Evolutionary conservation across 2,888 invertebrate species (phyloP), one percentile per base, ranked within the genome.

Genomic region (Drosophila mimetica): DNA sequence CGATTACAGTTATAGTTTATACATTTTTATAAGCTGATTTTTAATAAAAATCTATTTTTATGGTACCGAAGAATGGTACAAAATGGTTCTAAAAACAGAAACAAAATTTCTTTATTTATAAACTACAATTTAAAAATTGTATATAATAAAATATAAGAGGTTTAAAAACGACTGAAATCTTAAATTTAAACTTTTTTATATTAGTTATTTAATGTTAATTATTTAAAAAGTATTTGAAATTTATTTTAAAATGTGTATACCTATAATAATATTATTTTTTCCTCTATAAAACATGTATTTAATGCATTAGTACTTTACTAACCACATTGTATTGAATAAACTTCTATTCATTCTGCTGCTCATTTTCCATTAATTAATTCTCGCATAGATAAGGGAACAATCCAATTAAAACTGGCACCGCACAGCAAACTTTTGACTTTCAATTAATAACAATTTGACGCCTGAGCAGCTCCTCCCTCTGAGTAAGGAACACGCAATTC

Each of bases 371-470:
- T 60, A 86, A 74, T 71, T 71, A 83, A 74, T 61, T 70, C 18
- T 34, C 14, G 60, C 55, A 47, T 22, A 66, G 60, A 61, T 64
- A 55, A 67, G 25, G 55, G 37, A 53, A 48, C 74, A 85, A 83
- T 79, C 86, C 75, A 87, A 83, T 83, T 83, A 87, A 87, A 87
- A 82, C 64, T 63, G 71, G 36, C 54, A 71, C 61, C 59, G 59
- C 59, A 48, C 51, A 22, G 42, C 36, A 44, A 64, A 70, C 61
- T 86, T 78, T 81, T 84, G 77, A 83, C 78, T 84, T 88, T 86
- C 89, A 90, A 89, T 89, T 89, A 90, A 89, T 89, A 89, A 90
- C 81, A 89, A 90, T 89, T 89, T 88, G 80, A 88, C 86, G 86
- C 82, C 74, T 75, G 65, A 76, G 65, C 67, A 80, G 64, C 20